phyloP scores from a whole-genome alignment of 2,113 vertebrate species.

The Rallus limicola region DNA sequence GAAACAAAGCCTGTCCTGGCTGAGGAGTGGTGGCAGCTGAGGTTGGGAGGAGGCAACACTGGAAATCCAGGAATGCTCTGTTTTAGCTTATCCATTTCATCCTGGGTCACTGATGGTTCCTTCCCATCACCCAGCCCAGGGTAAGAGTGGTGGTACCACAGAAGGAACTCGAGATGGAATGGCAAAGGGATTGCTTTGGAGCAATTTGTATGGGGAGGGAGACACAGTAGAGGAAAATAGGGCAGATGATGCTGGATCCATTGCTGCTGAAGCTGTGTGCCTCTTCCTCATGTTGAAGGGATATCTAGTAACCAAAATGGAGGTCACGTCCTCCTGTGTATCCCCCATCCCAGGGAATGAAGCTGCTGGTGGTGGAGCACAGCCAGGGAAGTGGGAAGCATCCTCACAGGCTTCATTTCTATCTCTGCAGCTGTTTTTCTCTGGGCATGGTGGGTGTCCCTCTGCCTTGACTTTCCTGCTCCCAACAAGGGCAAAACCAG shows the following conservation, averaged over 20 bases:
- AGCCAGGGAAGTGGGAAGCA: neutral
- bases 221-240: neutral
- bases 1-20: neutral
- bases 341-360: accelerated
- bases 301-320: neutral
- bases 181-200: neutral
- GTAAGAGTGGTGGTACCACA: too few species aligned
- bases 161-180: accelerated
- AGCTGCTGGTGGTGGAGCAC: neutral
- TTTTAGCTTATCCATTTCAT: neutral
- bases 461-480: neutral
- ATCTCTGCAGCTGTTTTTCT: neutral
- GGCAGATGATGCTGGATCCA: neutral
- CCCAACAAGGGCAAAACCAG: neutral
- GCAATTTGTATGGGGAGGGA: neutral
- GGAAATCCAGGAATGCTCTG: neutral
- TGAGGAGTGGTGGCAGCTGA: neutral
- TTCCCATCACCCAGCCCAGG: neutral
- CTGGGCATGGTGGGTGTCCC: accelerated
- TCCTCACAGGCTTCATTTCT: accelerated
- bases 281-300: neutral
- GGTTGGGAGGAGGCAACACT: neutral
- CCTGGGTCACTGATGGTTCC: neutral
- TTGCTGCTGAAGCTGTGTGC: neutral
- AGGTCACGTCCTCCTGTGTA: too few species aligned